Base-by-base conservation (phyloP, 37 sponge, comb jelly and placozoan species). In the Chondrilla cf. caribensis region DNA sequence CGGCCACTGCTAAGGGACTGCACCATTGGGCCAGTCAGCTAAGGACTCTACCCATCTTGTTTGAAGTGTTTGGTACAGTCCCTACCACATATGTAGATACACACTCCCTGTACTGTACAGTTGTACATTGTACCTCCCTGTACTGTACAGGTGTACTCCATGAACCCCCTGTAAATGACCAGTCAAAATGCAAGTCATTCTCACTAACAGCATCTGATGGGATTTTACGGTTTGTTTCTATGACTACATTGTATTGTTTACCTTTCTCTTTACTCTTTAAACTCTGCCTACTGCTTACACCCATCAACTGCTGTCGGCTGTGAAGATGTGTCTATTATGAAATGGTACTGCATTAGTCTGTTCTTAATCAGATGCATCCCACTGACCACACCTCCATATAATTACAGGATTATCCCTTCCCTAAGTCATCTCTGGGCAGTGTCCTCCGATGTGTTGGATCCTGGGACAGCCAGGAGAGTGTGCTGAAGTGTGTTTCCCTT, bases 1-100 rank as follows among this genome's bases (percentile, higher is more conserved):
- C 92, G 51, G 89, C 92, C 43, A 88, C 92, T 58, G 86, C 86
- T 26, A 82, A 83, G 54, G 92, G 92, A 18, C 37, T 88, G 68
- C 58, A 83, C 38, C 86, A 88, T 54, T 92, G 92, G 92, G 73
- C 71, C 83, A 54, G 77, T 38, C 87, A 79, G 43, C 58, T 57
- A 40, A 4, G 26, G 35, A 82, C 82, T 25, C 54, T 55, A 26
- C 83, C 38, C 26, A 31, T 92, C 32, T 44, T 88, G 24, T 92
- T 92, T 85, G 92, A 92, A 70, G 83, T 92, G 19, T 88, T 72
- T 82, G 92, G 92, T 92, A 54, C 42, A 79, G 35, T 6, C 6
- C 37, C 18, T 8, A 0, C 54, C 22, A 5, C 22, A 6, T 60
- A 22, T 38, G 0, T 67, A 51, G 62, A 92, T 88, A 89, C 18